phyloP scores from a whole-genome alignment of 2,797 vertebrate genomes.

The Sitta carolinensis region DNA sequence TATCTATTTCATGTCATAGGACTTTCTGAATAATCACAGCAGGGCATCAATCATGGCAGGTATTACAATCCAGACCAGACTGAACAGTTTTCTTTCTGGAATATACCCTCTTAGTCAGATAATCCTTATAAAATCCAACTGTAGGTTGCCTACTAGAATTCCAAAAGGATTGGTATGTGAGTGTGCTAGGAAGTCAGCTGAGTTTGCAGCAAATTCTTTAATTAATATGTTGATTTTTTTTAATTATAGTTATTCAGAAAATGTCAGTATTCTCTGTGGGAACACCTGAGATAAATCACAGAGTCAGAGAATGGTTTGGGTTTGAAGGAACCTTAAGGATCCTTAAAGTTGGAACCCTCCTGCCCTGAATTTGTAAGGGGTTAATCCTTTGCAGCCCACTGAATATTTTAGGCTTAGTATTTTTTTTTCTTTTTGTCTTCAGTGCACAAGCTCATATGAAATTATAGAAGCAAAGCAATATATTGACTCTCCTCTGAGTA shows the following conservation, averaged over 20 bases:
- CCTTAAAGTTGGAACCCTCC: background rate
- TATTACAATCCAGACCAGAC: background rate
- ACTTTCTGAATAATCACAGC: background rate
- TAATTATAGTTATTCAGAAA: background rate
- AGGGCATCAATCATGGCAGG: background rate
- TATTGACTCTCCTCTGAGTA: background rate
- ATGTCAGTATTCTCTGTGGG: background rate
- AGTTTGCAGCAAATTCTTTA: background rate
- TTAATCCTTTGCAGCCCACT: background rate
- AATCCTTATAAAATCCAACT: background rate
- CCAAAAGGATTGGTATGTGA: accelerated
- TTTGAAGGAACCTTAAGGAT: background rate
- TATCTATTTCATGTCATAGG: background rate
- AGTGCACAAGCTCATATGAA: background rate
- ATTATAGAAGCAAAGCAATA: background rate
- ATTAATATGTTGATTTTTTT: background rate
- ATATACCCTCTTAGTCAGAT: background rate
- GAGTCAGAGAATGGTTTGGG: background rate
- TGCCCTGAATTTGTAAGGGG: background rate
- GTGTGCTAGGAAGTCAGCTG: background rate
- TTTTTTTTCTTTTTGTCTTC: background rate
- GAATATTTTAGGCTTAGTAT: background rate
- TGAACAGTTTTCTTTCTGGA: background rate
- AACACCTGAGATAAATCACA: background rate
- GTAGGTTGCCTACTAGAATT: background rate